Evolutionary conservation across 2,797 vertebrate genomes (phyloP).

Genomic region (Nyctibius grandis): DNA sequence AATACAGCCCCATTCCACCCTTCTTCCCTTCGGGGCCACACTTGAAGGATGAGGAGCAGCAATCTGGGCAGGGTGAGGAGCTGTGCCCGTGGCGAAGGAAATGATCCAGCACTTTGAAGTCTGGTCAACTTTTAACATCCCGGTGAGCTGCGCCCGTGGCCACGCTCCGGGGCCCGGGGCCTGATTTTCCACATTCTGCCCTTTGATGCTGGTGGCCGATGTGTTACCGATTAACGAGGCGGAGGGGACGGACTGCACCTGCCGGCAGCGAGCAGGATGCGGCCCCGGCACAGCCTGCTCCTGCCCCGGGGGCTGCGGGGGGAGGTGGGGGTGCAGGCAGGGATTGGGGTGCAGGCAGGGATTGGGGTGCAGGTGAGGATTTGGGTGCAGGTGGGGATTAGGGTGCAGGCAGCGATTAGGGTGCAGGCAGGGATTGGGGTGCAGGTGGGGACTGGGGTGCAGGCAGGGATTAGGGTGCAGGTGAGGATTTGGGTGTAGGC

Average conservation of each 20-base stretch:
- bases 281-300: neutral
- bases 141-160: constrained; percentile 73
- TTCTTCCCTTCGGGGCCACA: rapidly evolving
- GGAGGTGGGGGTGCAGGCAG: no score
- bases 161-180: constrained; percentile 52
- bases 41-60: neutral
- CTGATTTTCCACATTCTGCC: constrained; percentile 80
- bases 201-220: constrained; percentile 60
- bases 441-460: neutral
- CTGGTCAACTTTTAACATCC: constrained; percentile 75
- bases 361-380: no score
- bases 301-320: neutral
- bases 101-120: constrained; percentile 69
- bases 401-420: neutral
- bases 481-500: no score
- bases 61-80: neutral
- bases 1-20: neutral
- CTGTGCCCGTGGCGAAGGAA: constrained; percentile 9
- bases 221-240: constrained; percentile 78
- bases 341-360: no score
- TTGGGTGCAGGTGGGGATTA: neutral
- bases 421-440: neutral
- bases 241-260: neutral
- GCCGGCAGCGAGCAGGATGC: neutral
- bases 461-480: no score